Base-by-base conservation (phyloP, 53 echinoderm and acorn worm species). In the Holothuria leucospilota region DNA sequence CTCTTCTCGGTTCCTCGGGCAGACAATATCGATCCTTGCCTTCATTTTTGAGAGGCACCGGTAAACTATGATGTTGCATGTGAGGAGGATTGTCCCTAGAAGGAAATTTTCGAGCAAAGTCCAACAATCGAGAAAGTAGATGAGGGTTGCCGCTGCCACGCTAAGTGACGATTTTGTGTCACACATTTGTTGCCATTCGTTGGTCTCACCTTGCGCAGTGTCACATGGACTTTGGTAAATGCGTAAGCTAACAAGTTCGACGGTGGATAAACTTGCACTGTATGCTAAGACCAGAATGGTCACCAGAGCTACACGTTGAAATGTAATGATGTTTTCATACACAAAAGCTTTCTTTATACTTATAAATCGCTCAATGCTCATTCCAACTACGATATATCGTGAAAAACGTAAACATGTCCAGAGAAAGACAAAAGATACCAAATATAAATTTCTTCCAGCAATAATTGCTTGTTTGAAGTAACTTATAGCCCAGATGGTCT, bases 301-400 rank as follows among this genome's bases (percentile, higher is more conserved):
- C 46, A 87, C 84, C 16, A 74, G 52, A 39, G 86, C 85, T 2
- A 95, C 86, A 18, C 95, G 88, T 27, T 62, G 71, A 41, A 77
- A 56, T 4, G 95, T 95, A 14, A 93, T 88, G 39, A 77, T 75
- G 62, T 95, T 90, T 28, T 98, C 99, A 62, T 98, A 95, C 51
- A 95, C 93, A 87, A 98, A 98, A 0, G 99, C 95, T 84, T 86
- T 92, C 60, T 91, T 88, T 67, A 98, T 92, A 42, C 95, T 93
- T 20, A 98, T 86, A 84, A 93, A 98, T 23, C 99, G 88, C 52
- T 98, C 99, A 20, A 95, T 90, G 6, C 99, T 93, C 95, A 93
- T 95, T 30, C 92, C 61, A 24, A 98, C 93, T n/a, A 95, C 94
- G 18, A 95, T 86, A 77, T 88, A 92, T 27, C 92, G 90, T 1